Base-by-base conservation (phyloP, 2,113 vertebrate species). In the Ochotona princeps region DNA sequence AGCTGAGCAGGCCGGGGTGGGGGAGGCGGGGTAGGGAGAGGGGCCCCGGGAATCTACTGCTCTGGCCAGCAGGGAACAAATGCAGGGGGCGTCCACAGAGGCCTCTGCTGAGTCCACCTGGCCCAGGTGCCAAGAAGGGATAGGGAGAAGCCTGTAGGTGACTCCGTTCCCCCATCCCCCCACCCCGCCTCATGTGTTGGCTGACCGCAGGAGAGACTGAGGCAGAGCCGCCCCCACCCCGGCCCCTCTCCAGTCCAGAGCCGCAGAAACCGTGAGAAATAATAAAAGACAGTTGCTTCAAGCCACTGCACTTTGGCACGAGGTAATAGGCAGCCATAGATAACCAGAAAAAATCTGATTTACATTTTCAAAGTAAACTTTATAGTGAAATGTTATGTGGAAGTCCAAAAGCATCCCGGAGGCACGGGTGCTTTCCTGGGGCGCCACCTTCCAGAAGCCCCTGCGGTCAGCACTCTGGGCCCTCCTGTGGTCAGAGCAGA, bases 291-390 rank as follows among this genome's bases (percentile, higher is more conserved):
- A 2, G 18, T 17, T 72, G 38, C 47, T n/a, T n/a, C 12, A 74
- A 80, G 89, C 72, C 60, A 2, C 67, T 47, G 13, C 17, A 1
- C 20, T 38, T 13, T 7, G 63, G 86, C 51, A 2, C 3, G 18
- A 11, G 20, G 28, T n/a, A 54, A 67, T n/a, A 28, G 1, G 21
- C 54, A 26, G 89, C 61, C 44, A 21, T 3, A 20, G 49, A 11
- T 18, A 21, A 54, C 57, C 57, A 73, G 32, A 78, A 79, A 80
- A 51, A 79, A 63, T 26, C 13, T 21, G 47, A 89, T 83, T 87
- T 86, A n/a, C 32, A 28, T 89, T 70, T 74, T 80, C 15, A 67
- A 38, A 74, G 70, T 80, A 23, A 66, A 47, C 61, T 70, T 63
- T 74, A 79, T 38, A 15, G 38, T 83, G 75, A 86, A 74, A 32